A percentile compares a stretch with the other conserved stretches of the same genome.
These are phyloP conservation scores for Trichomycterus rosablanca DNA, from an alignment of 2,113 vertebrate genomes.

Conservation along the genomic window DNA sequence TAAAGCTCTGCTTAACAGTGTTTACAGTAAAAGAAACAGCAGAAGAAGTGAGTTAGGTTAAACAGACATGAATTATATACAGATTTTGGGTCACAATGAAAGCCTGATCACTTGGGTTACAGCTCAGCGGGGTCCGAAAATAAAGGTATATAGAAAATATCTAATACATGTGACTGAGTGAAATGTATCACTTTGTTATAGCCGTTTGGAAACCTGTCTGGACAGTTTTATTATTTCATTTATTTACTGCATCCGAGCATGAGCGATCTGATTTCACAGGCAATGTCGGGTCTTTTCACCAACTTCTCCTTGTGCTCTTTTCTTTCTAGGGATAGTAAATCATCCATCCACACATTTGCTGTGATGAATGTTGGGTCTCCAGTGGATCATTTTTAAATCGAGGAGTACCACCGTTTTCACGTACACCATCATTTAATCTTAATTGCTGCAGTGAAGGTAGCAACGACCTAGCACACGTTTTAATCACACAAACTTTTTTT, in stretches of 20 bases:
- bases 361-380: constrained; percentile 51
- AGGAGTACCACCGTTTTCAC: constrained; percentile 47
- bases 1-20: no score
- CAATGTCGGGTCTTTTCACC: constrained; percentile 51
- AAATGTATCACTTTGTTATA: constrained; percentile 31
- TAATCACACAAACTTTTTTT: no score
- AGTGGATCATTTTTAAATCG: constrained; percentile 53
- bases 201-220: constrained; percentile 39
- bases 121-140: constrained; percentile 3
- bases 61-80: no score
- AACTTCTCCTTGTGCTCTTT: constrained; percentile 41
- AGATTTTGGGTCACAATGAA: neutral
- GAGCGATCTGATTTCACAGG: constrained; percentile 59
- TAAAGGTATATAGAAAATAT: constrained; percentile 11
- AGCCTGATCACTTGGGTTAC: neutral
- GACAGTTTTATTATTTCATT: constrained; percentile 61
- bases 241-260: constrained; percentile 48
- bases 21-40: no score
- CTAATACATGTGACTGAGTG: constrained; percentile 13
- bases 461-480: no score
- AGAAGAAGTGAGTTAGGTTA: no score
- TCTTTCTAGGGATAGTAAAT: constrained; percentile 47
- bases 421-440: constrained; percentile 52
- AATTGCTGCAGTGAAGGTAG: constrained; percentile 13
- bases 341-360: constrained; percentile 40